Evolutionary conservation across 2,888 invertebrate genomes (phyloP).

Genomic region (Oegoconia quadripuncta): DNA sequence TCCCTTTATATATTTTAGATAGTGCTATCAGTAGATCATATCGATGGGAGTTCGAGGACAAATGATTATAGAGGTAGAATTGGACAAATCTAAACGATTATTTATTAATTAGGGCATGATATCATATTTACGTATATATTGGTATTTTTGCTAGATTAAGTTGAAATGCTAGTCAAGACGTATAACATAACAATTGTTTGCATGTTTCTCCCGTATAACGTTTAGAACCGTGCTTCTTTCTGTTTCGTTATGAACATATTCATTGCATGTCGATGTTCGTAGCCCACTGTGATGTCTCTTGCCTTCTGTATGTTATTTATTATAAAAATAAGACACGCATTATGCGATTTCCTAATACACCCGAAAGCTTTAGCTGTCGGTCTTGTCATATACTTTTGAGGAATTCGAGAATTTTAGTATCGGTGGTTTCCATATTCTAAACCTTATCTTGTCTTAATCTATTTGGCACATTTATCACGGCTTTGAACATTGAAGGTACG

Average conservation of each 20-base stretch:
- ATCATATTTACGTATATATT: no score
- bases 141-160: background rate
- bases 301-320: constrained; percentile 1
- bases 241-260: constrained; percentile 13
- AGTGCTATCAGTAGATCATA: no score
- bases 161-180: background rate
- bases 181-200: no score
- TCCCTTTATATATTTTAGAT: background rate
- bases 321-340: background rate
- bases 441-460: no score
- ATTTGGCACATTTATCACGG: no score
- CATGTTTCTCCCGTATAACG: constrained; percentile 6
- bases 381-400: no score
- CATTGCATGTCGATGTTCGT: constrained; percentile 15
- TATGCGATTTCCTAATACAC: background rate
- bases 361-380: no score
- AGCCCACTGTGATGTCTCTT: constrained; percentile 3
- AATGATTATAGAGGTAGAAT: no score
- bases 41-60: background rate
- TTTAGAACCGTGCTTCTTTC: constrained; percentile 10
- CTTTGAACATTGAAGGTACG: constrained; percentile 43
- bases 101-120: no score
- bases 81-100: no score
- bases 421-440: no score
- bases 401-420: no score